Percentiles rank a stretch among this genome's conserved stretches.
phyloP scores from a whole-genome alignment of 2,797 vertebrate species.

The Lagocephalus sceleratus region DNA sequence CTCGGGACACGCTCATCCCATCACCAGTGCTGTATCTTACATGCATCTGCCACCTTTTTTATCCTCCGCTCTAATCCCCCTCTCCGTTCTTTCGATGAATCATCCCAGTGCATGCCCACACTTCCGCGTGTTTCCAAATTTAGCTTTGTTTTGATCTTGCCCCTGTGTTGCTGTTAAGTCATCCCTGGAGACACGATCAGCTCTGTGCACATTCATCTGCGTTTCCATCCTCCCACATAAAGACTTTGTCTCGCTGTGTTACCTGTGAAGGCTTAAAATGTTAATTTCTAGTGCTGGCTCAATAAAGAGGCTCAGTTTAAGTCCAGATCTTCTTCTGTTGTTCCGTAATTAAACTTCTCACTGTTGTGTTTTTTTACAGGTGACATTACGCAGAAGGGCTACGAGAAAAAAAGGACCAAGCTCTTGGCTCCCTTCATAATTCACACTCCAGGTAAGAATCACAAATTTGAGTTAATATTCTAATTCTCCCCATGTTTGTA shows the following conservation, averaged over 20 bases:
- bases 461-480: no score
- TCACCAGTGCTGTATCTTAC: constrained; percentile 6
- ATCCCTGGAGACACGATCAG: constrained; percentile 47
- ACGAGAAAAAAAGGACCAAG: constrained; percentile 96
- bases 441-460: constrained; percentile 81
- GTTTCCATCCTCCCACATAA: constrained; percentile 22
- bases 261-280: background rate
- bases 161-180: constrained; percentile 20
- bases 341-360: background rate
- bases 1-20: constrained; percentile 7
- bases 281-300: background rate
- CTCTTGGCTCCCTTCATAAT: constrained; percentile 88
- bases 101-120: constrained; percentile 44
- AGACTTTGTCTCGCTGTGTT: background rate
- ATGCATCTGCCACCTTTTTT: constrained; percentile 14
- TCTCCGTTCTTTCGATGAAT: constrained; percentile 37
- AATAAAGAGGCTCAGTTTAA: background rate
- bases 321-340: background rate
- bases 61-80: constrained; percentile 19
- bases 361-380: constrained; percentile 73
- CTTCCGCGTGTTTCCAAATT: constrained; percentile 50
- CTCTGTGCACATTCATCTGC: constrained; percentile 47
- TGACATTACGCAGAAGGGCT: constrained; percentile 98
- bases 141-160: constrained; percentile 49
- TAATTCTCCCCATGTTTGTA: no score